These are phyloP conservation scores for Pterocles burchelli DNA, from an alignment of 2,113 vertebrate species.

Conservation along the genomic window DNA sequence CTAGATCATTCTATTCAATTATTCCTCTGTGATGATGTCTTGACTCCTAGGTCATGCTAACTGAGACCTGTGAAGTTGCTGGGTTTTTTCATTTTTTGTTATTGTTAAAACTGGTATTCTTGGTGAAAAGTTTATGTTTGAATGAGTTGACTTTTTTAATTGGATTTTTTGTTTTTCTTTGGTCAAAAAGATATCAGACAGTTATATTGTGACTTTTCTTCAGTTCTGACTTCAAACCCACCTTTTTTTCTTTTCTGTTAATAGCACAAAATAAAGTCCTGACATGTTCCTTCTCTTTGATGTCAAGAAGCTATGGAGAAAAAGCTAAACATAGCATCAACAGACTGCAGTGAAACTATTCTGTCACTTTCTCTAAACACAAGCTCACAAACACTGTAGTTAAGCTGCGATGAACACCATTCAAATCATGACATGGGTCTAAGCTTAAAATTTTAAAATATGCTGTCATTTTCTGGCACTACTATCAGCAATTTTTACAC, in stretches of 20 bases:
- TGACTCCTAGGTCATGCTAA: not conserved
- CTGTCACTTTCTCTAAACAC: not conserved
- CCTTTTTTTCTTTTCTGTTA: not conserved
- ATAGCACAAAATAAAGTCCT: not conserved
- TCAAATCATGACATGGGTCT: not conserved
- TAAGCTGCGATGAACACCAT: not conserved
- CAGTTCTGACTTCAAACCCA: not conserved
- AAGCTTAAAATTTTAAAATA: not conserved
- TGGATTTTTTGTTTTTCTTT: not conserved
- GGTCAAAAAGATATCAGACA: not conserved
- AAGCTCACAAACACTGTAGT: not conserved
- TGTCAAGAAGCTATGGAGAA: not conserved
- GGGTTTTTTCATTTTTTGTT: not conserved
- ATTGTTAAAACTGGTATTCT: not conserved
- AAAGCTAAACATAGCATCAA: not conserved
- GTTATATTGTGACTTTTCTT: not conserved
- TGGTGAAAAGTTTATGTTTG: not conserved
- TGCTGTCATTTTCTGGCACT: not conserved
- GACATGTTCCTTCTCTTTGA: not conserved
- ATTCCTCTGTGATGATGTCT: not conserved
- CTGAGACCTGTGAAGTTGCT: not conserved
- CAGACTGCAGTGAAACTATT: not conserved
- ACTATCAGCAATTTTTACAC: not conserved
- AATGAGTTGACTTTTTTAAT: not conserved
- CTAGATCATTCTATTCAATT: not conserved